Base-by-base conservation (phyloP, 2,113 vertebrate species). In the Furnarius figulus region DNA sequence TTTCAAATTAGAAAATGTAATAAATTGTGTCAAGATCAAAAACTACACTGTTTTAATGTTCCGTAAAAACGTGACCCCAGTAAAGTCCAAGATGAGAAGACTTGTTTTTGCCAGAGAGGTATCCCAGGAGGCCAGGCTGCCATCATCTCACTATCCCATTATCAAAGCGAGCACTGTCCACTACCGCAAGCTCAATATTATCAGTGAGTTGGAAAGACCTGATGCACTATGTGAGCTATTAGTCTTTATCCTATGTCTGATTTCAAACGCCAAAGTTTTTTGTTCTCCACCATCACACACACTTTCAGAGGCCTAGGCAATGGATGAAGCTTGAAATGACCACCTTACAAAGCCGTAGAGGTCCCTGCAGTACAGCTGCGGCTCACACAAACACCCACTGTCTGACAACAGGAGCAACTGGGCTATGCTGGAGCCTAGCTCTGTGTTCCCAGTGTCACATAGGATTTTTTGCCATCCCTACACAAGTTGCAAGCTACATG, bases 181-280 rank as follows among this genome's bases (percentile, higher is more conserved):
- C 53, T 71, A 35, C 67, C 3, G 5, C 49, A 77, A 59, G n/a
- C 44, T 74, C 0, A 0, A 0, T 31, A 31, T 30, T 25, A 33
- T 31, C 55, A 31, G 18, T 25, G 37, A 39, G 3, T 2, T 44
- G 25, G 27, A 53, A 52, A 35, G 23, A 49, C 24, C 14, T 50
- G 33, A 80, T 50, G 56, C 10, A 87, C 33, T 24, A 20, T 0
- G 1, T 30, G 18, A 80, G 37, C 20, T 56, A 42, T 31, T 56
- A 22, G 22, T 23, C 30, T 25, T 92, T 56, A 67, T 73, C 33
- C 37, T 2, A 0, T 5, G 24, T 49, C 42, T 78, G 28, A 40
- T 37, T 33, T 52, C n/a, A 77, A 76, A 76, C 15, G n/a, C 47
- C 47, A 16, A 33, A 66, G 17, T 50, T 63, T 63, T 1, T 47